Percentiles rank a stretch among this genome's conserved stretches.
These are phyloP conservation scores for Momotus momota DNA, from an alignment of 2,797 vertebrate genomes.

Conservation along the genomic window DNA sequence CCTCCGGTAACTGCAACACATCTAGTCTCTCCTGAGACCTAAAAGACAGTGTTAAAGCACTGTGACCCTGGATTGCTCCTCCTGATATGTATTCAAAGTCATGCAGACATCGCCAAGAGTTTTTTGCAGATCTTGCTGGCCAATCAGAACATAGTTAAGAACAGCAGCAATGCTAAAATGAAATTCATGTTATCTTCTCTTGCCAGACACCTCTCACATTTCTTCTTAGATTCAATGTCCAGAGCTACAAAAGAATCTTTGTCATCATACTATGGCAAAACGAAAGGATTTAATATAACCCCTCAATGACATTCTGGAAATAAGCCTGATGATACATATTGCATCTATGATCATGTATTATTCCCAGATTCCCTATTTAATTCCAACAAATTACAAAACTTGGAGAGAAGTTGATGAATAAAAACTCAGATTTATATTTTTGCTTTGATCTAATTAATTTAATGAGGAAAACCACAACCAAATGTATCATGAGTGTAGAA, in stretches of 20 bases:
- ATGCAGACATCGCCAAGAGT: not conserved
- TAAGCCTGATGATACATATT: not conserved
- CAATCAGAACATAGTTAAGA: slow-evolving; percentile 41
- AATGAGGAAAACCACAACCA: not conserved
- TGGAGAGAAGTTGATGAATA: slow-evolving; percentile 9
- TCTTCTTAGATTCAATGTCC: slow-evolving; percentile 40
- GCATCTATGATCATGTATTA: not conserved
- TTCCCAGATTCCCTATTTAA: slow-evolving; percentile 37
- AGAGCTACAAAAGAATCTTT: slow-evolving; percentile 31
- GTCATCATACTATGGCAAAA: slow-evolving; percentile 2
- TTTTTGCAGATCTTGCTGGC: not conserved
- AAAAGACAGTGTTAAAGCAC: not conserved
- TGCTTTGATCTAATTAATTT: not conserved
- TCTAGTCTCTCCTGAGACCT: slow-evolving; percentile 33
- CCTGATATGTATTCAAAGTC: slow-evolving; percentile 15
- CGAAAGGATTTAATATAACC: slow-evolving; percentile 36
- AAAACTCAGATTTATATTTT: not conserved
- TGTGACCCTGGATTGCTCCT: slow-evolving; percentile 18
- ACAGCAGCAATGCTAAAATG: slow-evolving; percentile 32
- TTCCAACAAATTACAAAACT: slow-evolving; percentile 15
- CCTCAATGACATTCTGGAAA: slow-evolving; percentile 15
- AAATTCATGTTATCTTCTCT: slow-evolving; percentile 44
- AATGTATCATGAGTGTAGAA: not conserved
- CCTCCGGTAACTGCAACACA: slow-evolving; percentile 25
- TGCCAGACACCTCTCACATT: slow-evolving; percentile 27